Evolutionary conservation across 2,888 invertebrate genomes (phyloP).

Genomic region (Oscheius sp.): DNA sequence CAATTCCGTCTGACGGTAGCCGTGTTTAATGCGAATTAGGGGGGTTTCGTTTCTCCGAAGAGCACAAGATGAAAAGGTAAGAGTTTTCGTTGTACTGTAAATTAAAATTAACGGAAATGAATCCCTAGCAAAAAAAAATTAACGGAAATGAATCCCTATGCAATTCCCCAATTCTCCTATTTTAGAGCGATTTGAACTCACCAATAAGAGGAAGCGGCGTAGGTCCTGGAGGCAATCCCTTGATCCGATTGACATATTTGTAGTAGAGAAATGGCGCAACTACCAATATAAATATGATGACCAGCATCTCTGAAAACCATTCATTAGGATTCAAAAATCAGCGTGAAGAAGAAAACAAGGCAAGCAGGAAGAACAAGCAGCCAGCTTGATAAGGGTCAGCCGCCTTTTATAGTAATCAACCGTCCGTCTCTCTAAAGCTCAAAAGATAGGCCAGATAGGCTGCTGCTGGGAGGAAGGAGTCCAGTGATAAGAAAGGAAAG

Average conservation of each 20-base stretch:
- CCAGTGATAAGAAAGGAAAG: too few relatives aligned
- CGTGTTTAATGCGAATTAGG: too few relatives aligned
- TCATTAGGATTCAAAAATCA: background rate
- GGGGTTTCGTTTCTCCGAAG: too few relatives aligned
- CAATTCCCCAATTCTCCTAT: background rate
- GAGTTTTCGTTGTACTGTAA: too few relatives aligned
- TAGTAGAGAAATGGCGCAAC: constrained; percentile 41
- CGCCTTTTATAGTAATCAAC: background rate
- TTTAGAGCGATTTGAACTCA: constrained; percentile 3
- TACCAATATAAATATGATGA: constrained; percentile 25
- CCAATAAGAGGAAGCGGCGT: constrained; percentile 53
- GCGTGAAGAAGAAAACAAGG: background rate
- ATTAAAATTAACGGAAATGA: too few relatives aligned
- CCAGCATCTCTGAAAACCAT: constrained; percentile 12
- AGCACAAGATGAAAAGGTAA: too few relatives aligned
- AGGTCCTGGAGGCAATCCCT: constrained; percentile 52
- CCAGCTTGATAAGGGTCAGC: constrained; percentile 6
- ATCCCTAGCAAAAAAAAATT: too few relatives aligned
- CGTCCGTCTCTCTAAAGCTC: background rate
- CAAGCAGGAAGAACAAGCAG: background rate
- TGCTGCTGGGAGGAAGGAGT: too few relatives aligned
- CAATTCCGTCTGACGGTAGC: too few relatives aligned
- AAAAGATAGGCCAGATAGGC: background rate
- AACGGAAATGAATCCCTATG: too few relatives aligned
- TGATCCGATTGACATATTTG: constrained; percentile 44